These are phyloP conservation scores for Apodemia zela DNA, from an alignment of 2,888 invertebrate species.

Conservation along the genomic window DNA sequence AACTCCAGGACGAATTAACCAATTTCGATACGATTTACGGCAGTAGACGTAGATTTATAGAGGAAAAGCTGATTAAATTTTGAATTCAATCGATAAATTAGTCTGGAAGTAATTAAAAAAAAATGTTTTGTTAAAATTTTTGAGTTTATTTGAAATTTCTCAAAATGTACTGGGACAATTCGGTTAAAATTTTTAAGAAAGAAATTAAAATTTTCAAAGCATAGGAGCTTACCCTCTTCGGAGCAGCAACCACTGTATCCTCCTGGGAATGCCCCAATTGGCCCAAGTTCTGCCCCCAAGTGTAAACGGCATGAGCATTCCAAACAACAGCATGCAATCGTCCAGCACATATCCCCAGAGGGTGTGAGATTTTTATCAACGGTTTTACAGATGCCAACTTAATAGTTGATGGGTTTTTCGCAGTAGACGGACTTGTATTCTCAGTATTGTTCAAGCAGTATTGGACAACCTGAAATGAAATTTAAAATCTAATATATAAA, in stretches of 20 bases:
- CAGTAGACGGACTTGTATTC: constrained; percentile 52
- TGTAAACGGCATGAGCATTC: constrained; percentile 82
- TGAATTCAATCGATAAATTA: too few relatives aligned
- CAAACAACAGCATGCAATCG: constrained; percentile 86
- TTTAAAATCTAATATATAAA: too few relatives aligned
- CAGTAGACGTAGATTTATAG: too few relatives aligned
- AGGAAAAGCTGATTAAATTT: too few relatives aligned
- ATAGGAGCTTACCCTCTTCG: constrained; percentile 63
- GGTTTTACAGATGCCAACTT: constrained; percentile 54
- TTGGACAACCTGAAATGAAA: too few relatives aligned
- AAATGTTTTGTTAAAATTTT: too few relatives aligned
- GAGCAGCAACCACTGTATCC: constrained; percentile 62
- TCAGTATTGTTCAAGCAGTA: constrained; percentile 48
- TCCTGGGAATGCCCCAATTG: constrained; percentile 86
- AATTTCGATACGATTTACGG: too few relatives aligned
- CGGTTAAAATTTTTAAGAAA: too few relatives aligned
- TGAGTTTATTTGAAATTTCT: too few relatives aligned
- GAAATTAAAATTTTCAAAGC: neutral
- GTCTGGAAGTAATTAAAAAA: too few relatives aligned
- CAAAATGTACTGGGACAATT: too few relatives aligned
- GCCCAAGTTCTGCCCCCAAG: constrained; percentile 91
- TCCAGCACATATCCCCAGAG: constrained; percentile 82
- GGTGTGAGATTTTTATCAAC: constrained; percentile 52
- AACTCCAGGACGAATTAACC: too few relatives aligned
- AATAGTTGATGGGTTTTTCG: constrained; percentile 56